Base-by-base conservation (phyloP, 2,888 invertebrate species). In the Tupiocoris notatus region DNA sequence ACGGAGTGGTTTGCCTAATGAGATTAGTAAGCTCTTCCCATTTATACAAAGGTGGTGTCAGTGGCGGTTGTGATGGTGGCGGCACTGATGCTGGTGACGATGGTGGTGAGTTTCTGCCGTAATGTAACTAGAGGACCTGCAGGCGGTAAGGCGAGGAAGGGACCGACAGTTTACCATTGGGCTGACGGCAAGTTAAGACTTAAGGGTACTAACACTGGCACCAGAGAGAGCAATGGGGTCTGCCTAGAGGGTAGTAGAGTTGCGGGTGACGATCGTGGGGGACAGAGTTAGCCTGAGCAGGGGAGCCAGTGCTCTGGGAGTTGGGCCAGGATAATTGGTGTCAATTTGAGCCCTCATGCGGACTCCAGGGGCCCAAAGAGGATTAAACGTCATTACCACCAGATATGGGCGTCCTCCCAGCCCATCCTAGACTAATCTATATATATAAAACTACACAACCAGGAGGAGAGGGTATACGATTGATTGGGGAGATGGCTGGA, bases 281-380 rank as follows among this genome's bases (percentile, higher is more conserved):
- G 39, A 39, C 39, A 39, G 61, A 20, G 61, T 20, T 17, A 20
- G 21, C 22, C 17, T 21, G n/a, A 20, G 23, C 18, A 64, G n/a
- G 7, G 18, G n/a, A 20, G 6, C 16, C 7, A 6, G 2, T 3
- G 6, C 75, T 61, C 39, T 7, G 16, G 67, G 62, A 64, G 57
- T 64, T 59, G 71, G 75, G 71, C 62, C 67, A 56, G 62, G 76
- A 77, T 79, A 79, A 79, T 79, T 79, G 79, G 77, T 79, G 79
- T 79, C 79, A 77, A 76, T 78, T 78, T 77, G 68, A 76, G 66
- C 73, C 75, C 74, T 77, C 74, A 74, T 67, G 57, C 67, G 57
- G 77, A 77, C 71, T 39, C 12, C 39, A 61, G 71, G 77, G 73
- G 71, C 24, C 68, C 56, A 61, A 63, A 67, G 67, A 56, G 68